phyloP scores from a whole-genome alignment of 2,888 invertebrate genomes.

The Vannuccia rotundouncinata region DNA sequence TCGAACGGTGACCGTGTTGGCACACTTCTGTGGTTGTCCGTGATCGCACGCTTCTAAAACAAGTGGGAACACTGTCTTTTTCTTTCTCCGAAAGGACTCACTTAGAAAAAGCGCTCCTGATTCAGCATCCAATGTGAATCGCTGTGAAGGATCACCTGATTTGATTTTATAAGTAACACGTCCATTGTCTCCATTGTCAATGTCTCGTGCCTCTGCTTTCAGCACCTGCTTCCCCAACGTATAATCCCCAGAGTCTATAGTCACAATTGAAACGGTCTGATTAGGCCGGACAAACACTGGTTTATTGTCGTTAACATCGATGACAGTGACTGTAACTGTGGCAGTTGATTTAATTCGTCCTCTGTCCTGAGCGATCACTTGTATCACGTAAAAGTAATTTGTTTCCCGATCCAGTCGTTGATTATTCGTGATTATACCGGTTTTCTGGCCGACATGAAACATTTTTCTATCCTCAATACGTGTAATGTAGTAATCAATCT shows the following conservation, averaged over 20 bases:
- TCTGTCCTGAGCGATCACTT: neutral
- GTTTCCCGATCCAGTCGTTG: slow-evolving; percentile 9
- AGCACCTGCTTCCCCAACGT: slow-evolving; percentile 2
- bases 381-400: neutral
- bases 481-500: neutral
- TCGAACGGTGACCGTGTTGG: neutral
- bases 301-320: slow-evolving; percentile 31
- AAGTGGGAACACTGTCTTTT: neutral
- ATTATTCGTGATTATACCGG: neutral
- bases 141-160: neutral
- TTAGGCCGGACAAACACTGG: slow-evolving; percentile 7
- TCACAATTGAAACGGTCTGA: neutral
- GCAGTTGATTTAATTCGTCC: neutral
- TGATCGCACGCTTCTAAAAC: slow-evolving; percentile 22
- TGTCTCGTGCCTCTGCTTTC: slow-evolving; percentile 1
- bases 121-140: neutral
- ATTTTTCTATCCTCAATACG: neutral
- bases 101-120: neutral
- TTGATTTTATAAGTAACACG: slow-evolving; percentile 11
- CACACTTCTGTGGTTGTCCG: slow-evolving; percentile 20
- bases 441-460: neutral
- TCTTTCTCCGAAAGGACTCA: neutral
- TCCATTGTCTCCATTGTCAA: slow-evolving; percentile 29
- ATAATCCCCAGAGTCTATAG: slow-evolving; percentile 14
- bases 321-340: neutral